phyloP scores from a whole-genome alignment of 2,888 invertebrate species.

The Mythimna loreyi region DNA sequence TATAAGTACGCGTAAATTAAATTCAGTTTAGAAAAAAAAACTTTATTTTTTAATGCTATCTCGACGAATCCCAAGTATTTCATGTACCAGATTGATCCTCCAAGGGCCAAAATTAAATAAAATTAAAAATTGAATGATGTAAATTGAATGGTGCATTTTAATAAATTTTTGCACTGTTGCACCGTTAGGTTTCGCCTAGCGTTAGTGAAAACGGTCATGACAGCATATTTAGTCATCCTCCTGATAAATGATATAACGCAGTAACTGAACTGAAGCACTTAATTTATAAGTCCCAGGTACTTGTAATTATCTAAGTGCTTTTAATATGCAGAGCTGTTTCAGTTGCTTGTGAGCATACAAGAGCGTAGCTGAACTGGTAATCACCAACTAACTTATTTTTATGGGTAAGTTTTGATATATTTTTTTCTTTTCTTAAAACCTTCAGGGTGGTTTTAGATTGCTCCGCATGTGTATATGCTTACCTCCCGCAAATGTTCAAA shows the following conservation, averaged over 20 bases:
- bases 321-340: not conserved
- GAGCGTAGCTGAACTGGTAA: not conserved
- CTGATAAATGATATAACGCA: not conserved
- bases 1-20: no score
- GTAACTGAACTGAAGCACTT: not conserved
- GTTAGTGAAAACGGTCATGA: not conserved
- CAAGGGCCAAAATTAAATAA: no score
- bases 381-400: not conserved
- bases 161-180: not conserved
- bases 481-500: no score
- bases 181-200: not conserved
- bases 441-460: no score
- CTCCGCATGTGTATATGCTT: no score
- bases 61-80: no score
- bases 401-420: constrained; percentile 1
- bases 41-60: no score
- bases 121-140: no score
- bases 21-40: no score
- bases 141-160: no score
- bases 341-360: not conserved
- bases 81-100: no score
- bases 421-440: not conserved
- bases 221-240: not conserved
- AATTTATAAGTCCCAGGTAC: not conserved
- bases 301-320: not conserved